Base-by-base conservation (phyloP, 2,113 vertebrate species). In the Cathartes aura region DNA sequence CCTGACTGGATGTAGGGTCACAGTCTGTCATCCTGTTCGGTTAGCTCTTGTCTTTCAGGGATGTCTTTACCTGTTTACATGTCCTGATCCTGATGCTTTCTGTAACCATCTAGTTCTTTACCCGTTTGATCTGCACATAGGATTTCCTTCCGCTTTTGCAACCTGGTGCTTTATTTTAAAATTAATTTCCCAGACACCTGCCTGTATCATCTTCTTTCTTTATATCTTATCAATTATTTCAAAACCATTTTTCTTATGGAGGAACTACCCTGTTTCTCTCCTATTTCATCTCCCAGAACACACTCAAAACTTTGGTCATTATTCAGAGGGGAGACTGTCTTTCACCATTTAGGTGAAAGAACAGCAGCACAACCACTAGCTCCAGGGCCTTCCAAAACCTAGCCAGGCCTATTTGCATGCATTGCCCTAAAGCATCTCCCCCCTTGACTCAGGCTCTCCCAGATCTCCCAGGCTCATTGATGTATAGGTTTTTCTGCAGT, bases 181-280 rank as follows among this genome's bases (percentile, higher is more conserved):
- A 64, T 23, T 3, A 8, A 43, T 55, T 93, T 83, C 26, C 32
- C 22, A 24, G 17, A 27, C 11, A 8, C 4, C 43, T 89, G 20
- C 26, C 26, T 79, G 8, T 26, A 40, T 19, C 23, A 42, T 45
- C 5, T 5, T 30, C 36, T 72, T 63, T 59, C 32, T 80, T 76
- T 34, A 9, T n/a, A 16, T 8, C 14, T 29, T 21, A 14, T 2
- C 17, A 18, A 1, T 27, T 64, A 19, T 34, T 66, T 67, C 38
- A 58, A 34, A 58, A 2, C 8, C 2, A 1, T 34, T 59, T 72
- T 30, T 58, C 4, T 34, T 43, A 2, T 0, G 2, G 24, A 22
- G 42, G 38, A 50, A 0, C 17, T 64, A 6, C n/a, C 4, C 29
- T 6, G 5, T 60, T 82, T 86, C 36, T 72, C 10, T 80, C 11